phyloP scores from a whole-genome alignment of 2,888 invertebrate species.

The Tinea semifulvella region DNA sequence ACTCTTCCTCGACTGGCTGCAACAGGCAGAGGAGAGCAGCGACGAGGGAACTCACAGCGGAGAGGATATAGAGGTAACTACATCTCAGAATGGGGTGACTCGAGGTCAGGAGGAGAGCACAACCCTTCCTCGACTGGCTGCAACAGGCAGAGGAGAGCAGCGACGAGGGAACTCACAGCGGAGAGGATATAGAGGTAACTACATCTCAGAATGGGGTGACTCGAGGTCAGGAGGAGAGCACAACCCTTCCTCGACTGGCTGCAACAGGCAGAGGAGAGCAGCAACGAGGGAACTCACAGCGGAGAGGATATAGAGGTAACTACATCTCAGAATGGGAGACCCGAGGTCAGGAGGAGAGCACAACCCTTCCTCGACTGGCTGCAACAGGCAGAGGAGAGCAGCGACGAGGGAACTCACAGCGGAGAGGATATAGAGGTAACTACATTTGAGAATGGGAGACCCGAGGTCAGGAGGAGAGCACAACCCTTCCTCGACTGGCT shows the following conservation, averaged over 20 bases:
- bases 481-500: conserved; percentile 97
- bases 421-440: conserved; percentile 21
- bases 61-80: conserved; percentile 21
- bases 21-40: conserved; percentile 95
- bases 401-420: conserved; percentile 71
- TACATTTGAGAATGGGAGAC: conserved; percentile 84
- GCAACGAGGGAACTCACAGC: conserved; percentile 74
- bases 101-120: conserved; percentile 91
- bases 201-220: too few species aligned
- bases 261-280: conserved; percentile 95
- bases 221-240: conserved; percentile 92
- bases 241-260: conserved; percentile 97
- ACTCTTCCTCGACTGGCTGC: conserved; percentile 96
- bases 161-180: conserved; percentile 71
- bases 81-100: conserved; percentile 80
- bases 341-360: conserved; percentile 92
- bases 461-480: conserved; percentile 92
- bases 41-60: conserved; percentile 71
- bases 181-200: conserved; percentile 23
- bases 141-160: conserved; percentile 96
- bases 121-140: conserved; percentile 96
- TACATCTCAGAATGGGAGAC: conserved; percentile 84
- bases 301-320: conserved; percentile 22
- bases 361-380: conserved; percentile 97
- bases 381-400: conserved; percentile 95